These are phyloP conservation scores for Apantesis nais DNA, from an alignment of 2,888 invertebrate species.

Conservation along the genomic window DNA sequence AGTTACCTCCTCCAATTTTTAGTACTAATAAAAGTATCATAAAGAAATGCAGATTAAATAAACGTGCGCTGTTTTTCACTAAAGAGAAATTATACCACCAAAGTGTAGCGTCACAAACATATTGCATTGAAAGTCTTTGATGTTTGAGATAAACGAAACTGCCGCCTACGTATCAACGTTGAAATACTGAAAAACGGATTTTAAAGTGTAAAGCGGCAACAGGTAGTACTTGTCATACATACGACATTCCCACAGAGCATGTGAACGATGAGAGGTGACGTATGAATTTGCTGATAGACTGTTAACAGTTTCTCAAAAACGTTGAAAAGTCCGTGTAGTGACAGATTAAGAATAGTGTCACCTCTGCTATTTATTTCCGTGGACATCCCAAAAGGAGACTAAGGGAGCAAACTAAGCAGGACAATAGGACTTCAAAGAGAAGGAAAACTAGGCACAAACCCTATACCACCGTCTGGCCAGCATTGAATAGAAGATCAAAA, in stretches of 20 bases:
- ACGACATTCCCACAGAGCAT: background rate
- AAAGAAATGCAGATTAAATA: background rate
- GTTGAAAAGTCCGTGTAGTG: no score
- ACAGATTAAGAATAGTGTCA: no score
- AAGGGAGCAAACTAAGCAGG: no score
- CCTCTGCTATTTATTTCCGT: no score
- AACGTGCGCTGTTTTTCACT: background rate
- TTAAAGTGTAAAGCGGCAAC: conserved; percentile 29
- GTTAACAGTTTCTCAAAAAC: conserved; percentile 1
- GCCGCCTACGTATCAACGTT: background rate
- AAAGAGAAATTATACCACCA: background rate
- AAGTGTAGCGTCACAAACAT: background rate
- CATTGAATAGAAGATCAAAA: no score
- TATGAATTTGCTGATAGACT: conserved; percentile 3
- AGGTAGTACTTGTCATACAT: conserved; percentile 11
- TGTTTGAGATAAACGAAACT: background rate
- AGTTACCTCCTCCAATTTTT: no score
- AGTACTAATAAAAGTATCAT: no score
- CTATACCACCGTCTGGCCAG: no score
- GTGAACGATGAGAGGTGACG: background rate
- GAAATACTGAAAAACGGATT: background rate
- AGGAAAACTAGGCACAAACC: no score
- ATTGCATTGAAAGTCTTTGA: background rate
- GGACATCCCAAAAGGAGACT: no score
- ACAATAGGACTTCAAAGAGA: no score